Evolutionary conservation across 2,797 vertebrate species (phyloP).

Genomic region (Hylomyscus alleni): DNA sequence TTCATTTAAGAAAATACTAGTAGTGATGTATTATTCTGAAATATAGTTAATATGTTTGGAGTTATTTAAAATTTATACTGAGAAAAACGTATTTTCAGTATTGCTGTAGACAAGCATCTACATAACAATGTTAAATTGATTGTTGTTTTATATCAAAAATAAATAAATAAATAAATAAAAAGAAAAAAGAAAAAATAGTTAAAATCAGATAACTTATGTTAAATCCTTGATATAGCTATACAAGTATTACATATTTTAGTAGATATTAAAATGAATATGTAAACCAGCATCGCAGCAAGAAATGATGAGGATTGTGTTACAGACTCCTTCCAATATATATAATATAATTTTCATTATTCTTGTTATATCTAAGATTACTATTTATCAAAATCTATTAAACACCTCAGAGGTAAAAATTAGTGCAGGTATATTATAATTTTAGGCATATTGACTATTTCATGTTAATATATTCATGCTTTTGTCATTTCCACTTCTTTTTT

Average conservation of each 20-base stretch:
- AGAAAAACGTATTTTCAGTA: no score
- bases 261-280: not conserved
- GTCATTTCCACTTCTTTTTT: not conserved
- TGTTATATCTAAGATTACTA: not conserved
- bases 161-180: no score
- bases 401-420: not conserved
- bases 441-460: not conserved
- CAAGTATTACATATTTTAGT: not conserved
- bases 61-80: no score
- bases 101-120: no score
- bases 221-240: not conserved
- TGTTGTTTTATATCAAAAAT: no score
- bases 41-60: no score
- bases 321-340: not conserved
- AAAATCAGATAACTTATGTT: slow-evolving; percentile 7
- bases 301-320: not conserved
- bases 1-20: no score
- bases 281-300: not conserved
- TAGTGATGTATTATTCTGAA: no score
- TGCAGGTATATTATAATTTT: not conserved
- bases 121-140: no score
- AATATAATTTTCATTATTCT: not conserved
- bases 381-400: not conserved
- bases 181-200: no score
- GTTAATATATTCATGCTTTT: slow-evolving; percentile 1